Percentiles rank a stretch among this genome's conserved stretches.
These are phyloP conservation scores for Habrosyne pyritoides DNA, from an alignment of 2,888 invertebrate species.

Conservation along the genomic window DNA sequence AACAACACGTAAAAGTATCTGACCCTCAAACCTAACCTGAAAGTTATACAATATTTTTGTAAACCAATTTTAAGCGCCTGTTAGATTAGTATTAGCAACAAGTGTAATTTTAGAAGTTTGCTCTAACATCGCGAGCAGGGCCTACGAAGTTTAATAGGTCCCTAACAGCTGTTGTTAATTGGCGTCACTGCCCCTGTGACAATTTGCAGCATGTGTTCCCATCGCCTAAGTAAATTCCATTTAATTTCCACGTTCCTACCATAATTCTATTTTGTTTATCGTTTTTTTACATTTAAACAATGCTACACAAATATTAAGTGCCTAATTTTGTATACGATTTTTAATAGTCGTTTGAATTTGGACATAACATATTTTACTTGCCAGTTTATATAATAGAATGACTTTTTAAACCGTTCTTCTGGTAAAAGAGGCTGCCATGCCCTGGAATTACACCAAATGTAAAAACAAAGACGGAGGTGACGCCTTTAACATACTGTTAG, in stretches of 20 bases:
- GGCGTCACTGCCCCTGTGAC: conserved; percentile 17
- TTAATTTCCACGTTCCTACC: background rate
- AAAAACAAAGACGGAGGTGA: background rate
- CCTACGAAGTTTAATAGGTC: conserved; percentile 28
- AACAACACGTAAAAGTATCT: too few species aligned
- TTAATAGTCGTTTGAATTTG: background rate
- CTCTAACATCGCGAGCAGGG: conserved; percentile 49
- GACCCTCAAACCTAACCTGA: too few species aligned
- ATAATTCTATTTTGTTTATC: background rate
- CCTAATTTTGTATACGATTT: background rate
- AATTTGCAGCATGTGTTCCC: background rate
- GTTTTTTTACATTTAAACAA: background rate
- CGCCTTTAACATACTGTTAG: conserved; percentile 20
- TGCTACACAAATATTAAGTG: background rate
- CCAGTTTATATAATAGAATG: too few species aligned
- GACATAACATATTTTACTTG: too few species aligned
- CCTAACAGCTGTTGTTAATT: conserved; percentile 45
- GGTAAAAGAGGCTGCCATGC: too few species aligned
- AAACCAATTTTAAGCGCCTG: conserved; percentile 34
- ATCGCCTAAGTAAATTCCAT: background rate
- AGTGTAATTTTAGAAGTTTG: conserved; percentile 51
- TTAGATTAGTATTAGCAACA: conserved; percentile 52
- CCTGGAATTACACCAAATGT: too few species aligned
- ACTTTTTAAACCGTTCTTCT: too few species aligned
- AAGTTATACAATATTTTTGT: conserved; percentile 2